Percentiles rank a stretch among this genome's conserved stretches.
phyloP scores from a whole-genome alignment of 1,140 invertebrate species.

The Copidosoma floridanum region DNA sequence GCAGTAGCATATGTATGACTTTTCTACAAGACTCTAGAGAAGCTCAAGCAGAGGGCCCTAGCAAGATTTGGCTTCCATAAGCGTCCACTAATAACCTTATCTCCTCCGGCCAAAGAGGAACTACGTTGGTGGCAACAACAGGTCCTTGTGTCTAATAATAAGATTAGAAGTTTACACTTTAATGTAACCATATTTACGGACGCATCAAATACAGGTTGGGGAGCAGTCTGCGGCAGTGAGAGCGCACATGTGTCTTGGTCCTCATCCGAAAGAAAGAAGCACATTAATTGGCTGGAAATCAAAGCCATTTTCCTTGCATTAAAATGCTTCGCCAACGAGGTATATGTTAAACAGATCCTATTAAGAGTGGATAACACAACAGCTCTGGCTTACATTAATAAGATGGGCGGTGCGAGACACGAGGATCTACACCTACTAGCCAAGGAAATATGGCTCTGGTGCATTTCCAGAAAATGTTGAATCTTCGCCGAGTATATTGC shows the following conservation, averaged over 20 bases:
- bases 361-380: slow-evolving; percentile 40
- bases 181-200: slow-evolving; percentile 44
- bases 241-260: slow-evolving; percentile 36
- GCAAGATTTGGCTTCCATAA: slow-evolving; percentile 20
- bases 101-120: not conserved
- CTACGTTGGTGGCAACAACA: not conserved
- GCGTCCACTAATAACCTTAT: not conserved
- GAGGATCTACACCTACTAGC: slow-evolving; percentile 35
- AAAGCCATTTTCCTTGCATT: slow-evolving; percentile 40
- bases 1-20: slow-evolving; percentile 17
- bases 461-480: not conserved
- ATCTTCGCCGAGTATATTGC: slow-evolving; percentile 34
- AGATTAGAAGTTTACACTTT: slow-evolving; percentile 23
- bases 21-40: slow-evolving; percentile 23
- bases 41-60: slow-evolving; percentile 26
- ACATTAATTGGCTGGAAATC: no score
- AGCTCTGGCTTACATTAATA: no score
- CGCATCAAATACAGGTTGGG: slow-evolving; percentile 44
- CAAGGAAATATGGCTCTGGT: slow-evolving; percentile 11
- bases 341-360: slow-evolving; percentile 35
- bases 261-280: slow-evolving; percentile 24
- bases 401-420: slow-evolving; percentile 35
- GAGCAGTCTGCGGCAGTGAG: slow-evolving; percentile 32
- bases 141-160: not conserved
- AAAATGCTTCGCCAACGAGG: slow-evolving; percentile 42